A percentile compares a stretch with the other conserved stretches of the same genome.
phyloP scores from a whole-genome alignment of 2,113 vertebrate genomes.

The Mellivora capensis region DNA sequence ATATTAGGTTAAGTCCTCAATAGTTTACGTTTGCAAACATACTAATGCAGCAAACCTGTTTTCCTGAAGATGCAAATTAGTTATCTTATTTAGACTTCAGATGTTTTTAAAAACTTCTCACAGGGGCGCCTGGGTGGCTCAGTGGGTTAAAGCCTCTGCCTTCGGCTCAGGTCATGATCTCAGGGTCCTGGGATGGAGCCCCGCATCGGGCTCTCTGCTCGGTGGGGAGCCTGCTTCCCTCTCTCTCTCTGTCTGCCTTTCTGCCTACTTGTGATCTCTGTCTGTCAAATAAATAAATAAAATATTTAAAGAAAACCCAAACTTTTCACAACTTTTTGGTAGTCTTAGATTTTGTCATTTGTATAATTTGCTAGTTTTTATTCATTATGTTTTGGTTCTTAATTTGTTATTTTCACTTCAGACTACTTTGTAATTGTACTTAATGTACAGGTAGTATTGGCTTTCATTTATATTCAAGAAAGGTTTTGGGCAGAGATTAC shows the following conservation, averaged over 20 bases:
- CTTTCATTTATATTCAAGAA: not conserved
- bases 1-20: not conserved
- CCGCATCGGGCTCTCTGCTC: too few species aligned
- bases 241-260: too few species aligned
- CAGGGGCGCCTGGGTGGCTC: too few species aligned
- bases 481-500: not conserved
- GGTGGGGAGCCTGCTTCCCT: too few species aligned
- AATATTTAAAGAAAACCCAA: too few species aligned
- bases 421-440: not conserved
- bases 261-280: too few species aligned
- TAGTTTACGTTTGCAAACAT: not conserved
- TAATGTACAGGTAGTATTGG: not conserved
- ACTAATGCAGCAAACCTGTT: not conserved
- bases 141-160: too few species aligned
- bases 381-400: not conserved
- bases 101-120: not conserved
- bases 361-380: not conserved
- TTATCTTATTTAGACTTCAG: not conserved
- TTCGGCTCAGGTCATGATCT: too few species aligned
- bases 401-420: not conserved
- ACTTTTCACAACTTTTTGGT: not conserved
- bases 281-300: too few species aligned
- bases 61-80: not conserved
- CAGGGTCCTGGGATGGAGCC: too few species aligned
- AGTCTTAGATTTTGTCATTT: not conserved